Evolutionary conservation across 23 tunicate genomes (phyloP), one percentile per base, ranked within the genome.

Genomic region (Trididemnum nubilum): DNA sequence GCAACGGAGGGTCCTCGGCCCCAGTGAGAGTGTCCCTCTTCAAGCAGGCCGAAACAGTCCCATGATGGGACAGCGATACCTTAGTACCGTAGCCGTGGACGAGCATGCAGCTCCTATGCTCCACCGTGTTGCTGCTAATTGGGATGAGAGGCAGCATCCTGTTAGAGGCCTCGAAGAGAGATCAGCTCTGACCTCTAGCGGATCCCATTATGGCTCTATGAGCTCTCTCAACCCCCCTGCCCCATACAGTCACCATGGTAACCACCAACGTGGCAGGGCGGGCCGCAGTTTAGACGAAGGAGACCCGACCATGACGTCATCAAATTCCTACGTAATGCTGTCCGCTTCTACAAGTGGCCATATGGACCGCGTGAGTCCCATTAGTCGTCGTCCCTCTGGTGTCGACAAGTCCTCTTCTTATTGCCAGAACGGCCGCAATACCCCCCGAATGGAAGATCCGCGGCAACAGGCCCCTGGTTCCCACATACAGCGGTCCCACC

Each of bases 231-330:
- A 80, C 0, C 37, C 90, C 35, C 61, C 90, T 2, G 22, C 59
- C 29, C 90, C 72, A 28, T 79, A 78, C 54, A 69, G 69, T 36
- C 91, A 69, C 28, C 79, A 82, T 30, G 73, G 57, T 34, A 75
- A 33, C 65, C 85, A 82, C 34, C 91, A 85, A 34, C 91, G 89
- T 27, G 65, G 80, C 29, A 37, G 88, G 27, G 83, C 97, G 1
- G 97, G 97, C 7, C 58, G 97, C 36, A 92, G 97, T 39, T 72
- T 89, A 70, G 97, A 92, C 39, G 97, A 84, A 19, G 83, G 87
- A 1, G 97, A 92, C 40, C 83, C 85, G 4, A 81, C 84, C 4
- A 38, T 81, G 12, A 52, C 72, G 25, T 63, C 92, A 12, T 65
- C 82, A 3, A 34, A 40, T 24, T 63, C 97, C 2, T 51, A 78